Evolutionary conservation across 2,888 invertebrate species (phyloP).

Genomic region (Dryobota labecula): DNA sequence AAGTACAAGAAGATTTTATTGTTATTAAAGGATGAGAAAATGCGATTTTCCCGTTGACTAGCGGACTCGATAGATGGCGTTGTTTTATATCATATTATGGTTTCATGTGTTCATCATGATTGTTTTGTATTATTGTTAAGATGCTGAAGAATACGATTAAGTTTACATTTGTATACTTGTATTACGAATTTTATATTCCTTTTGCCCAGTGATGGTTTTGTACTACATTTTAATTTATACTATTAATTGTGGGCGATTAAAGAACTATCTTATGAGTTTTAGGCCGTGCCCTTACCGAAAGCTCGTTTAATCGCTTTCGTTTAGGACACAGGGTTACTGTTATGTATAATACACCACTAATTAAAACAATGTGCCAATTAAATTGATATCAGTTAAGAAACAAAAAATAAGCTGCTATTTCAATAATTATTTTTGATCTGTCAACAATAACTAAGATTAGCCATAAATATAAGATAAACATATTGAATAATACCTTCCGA

Average conservation of each 20-base stretch:
- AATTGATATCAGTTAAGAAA: constrained; percentile 1
- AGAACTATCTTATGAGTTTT: neutral
- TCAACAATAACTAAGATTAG: constrained; percentile 12
- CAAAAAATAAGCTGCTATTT: neutral
- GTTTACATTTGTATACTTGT: constrained; percentile 40
- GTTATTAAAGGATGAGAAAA: constrained; percentile 46
- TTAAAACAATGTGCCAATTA: constrained; percentile 34
- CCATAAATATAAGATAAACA: neutral
- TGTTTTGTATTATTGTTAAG: constrained; percentile 37
- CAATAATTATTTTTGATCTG: neutral
- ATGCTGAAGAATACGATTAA: constrained; percentile 51
- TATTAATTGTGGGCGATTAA: neutral
- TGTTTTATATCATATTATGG: constrained; percentile 24
- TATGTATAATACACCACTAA: neutral
- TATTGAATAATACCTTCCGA: neutral
- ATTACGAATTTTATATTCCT: constrained; percentile 29
- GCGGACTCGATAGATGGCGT: constrained; percentile 30
- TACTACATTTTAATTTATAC: constrained; percentile 4
- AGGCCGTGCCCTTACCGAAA: neutral
- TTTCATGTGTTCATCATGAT: constrained; percentile 17
- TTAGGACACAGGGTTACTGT: neutral
- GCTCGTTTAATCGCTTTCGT: neutral
- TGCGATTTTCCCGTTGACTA: constrained; percentile 36
- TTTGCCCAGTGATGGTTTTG: constrained; percentile 8
- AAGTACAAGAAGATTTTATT: constrained; percentile 66